phyloP scores from a whole-genome alignment of 2,888 invertebrate species.

The Tetheella fluctuosa region DNA sequence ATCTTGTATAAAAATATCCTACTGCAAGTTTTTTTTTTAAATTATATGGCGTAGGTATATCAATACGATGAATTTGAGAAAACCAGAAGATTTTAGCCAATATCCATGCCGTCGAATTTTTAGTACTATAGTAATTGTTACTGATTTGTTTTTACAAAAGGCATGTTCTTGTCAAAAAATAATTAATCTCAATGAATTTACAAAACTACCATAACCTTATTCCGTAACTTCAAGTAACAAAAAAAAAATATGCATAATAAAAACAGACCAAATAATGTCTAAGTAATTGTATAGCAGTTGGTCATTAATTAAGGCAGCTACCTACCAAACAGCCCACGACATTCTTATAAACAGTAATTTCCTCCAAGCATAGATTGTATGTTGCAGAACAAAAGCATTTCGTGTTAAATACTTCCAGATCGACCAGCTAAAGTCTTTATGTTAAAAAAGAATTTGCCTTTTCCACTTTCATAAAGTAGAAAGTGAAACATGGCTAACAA shows the following conservation, averaged over 20 bases:
- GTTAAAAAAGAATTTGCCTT: not conserved
- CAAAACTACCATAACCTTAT: not conserved
- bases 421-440: not conserved
- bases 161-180: no score
- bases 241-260: no score
- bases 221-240: not conserved
- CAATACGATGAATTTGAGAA: no score
- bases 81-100: no score
- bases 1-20: no score
- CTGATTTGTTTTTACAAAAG: no score
- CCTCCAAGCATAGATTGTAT: not conserved
- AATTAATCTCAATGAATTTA: no score
- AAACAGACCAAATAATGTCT: not conserved
- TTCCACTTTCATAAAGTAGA: not conserved
- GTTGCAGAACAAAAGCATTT: not conserved
- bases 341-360: not conserved
- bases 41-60: no score
- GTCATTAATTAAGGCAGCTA: slow-evolving; percentile 14
- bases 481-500: not conserved
- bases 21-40: no score
- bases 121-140: no score
- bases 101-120: no score
- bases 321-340: not conserved
- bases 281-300: slow-evolving; percentile 13
- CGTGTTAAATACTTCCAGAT: not conserved